Evolutionary conservation across 92 coral and sea anemone species (phyloP).

Genomic region (Porites cylindrica): DNA sequence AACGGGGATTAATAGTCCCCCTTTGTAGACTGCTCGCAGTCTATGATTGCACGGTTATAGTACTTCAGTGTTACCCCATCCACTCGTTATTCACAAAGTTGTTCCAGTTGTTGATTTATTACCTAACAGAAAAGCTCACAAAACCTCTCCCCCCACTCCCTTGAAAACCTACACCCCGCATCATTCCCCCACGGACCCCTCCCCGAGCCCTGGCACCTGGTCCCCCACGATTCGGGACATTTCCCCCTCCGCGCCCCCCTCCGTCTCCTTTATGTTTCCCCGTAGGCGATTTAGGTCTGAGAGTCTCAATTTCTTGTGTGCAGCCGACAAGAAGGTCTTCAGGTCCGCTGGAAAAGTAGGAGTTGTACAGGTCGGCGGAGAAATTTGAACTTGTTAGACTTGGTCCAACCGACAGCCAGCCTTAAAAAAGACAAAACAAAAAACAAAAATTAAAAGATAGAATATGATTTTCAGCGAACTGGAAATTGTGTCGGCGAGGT

Average conservation of each 20-base stretch:
- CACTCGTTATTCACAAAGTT: no score
- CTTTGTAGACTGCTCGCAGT: no score
- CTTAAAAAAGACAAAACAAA: conserved; percentile 56
- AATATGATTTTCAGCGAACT: no score
- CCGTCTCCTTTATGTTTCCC: conserved; percentile 97
- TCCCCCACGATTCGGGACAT: conserved; percentile 70
- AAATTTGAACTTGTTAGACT: conserved; percentile 94
- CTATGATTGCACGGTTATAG: no score
- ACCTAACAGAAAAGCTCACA: conserved; percentile 38
- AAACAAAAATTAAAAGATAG: neutral
- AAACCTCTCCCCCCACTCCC: conserved; percentile 76
- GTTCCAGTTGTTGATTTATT: no score
- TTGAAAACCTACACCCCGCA: conserved; percentile 87
- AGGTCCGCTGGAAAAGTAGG: conserved; percentile 86
- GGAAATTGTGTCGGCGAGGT: no score
- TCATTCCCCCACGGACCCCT: conserved; percentile 84
- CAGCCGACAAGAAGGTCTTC: conserved; percentile 92
- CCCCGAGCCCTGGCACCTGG: conserved; percentile 79
- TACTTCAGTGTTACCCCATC: no score
- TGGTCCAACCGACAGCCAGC: conserved; percentile 98
- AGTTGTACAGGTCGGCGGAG: conserved; percentile 93
- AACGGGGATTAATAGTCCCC: no score
- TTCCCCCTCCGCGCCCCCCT: conserved; percentile 85
- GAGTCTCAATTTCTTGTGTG: conserved; percentile 95
- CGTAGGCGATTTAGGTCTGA: conserved; percentile 96